Evolutionary conservation across 1,140 invertebrate genomes (phyloP).

Genomic region (Pollicipes pollicipes): DNA sequence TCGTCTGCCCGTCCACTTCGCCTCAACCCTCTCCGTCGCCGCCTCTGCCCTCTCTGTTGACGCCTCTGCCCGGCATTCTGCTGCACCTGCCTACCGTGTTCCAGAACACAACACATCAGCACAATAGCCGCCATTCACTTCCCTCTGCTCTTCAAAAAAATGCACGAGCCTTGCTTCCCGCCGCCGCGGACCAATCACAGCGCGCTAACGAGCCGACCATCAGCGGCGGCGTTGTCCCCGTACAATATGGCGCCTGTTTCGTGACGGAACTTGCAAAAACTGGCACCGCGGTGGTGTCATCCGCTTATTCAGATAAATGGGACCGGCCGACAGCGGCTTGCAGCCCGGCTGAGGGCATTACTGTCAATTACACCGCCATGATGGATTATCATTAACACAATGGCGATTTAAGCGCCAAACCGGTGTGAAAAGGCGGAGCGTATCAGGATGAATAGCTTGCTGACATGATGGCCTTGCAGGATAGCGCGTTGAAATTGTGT

Average conservation of each 20-base stretch:
- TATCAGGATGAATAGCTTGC: neutral
- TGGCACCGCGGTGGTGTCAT: neutral
- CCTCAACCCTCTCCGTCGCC: too few relatives aligned
- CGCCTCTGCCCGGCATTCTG: too few relatives aligned
- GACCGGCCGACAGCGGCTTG: neutral
- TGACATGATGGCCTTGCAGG: neutral
- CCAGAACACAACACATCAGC: too few relatives aligned
- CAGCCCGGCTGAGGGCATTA: neutral
- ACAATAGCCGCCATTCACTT: too few relatives aligned
- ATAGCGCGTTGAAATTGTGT: neutral
- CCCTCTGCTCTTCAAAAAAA: too few relatives aligned
- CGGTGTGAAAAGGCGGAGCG: neutral
- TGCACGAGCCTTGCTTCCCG: too few relatives aligned
- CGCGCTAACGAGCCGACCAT: neutral
- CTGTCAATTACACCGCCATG: neutral
- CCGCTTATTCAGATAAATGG: neutral
- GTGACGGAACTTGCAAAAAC: neutral
- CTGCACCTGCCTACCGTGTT: too few relatives aligned
- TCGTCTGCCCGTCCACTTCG: too few relatives aligned
- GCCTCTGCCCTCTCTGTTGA: too few relatives aligned
- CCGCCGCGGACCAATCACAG: slow-evolving; percentile 1
- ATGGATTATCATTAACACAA: neutral
- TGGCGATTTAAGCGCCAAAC: neutral
- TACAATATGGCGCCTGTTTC: neutral
- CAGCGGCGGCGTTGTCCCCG: neutral